Conservation (phyloP, 2,888 invertebrate species). For the Epinotia nisella region DNA sequence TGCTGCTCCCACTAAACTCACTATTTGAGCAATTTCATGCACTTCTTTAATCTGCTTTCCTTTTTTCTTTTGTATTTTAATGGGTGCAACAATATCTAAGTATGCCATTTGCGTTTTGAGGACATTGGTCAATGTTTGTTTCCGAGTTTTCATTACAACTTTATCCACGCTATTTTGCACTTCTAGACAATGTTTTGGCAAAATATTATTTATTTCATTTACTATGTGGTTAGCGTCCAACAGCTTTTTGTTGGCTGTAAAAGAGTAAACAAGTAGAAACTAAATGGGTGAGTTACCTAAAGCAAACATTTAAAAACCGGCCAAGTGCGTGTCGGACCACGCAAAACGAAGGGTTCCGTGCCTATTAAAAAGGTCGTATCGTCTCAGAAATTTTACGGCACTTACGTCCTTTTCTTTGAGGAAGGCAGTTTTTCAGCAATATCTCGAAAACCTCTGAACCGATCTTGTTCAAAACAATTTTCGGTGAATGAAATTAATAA, state of each 20-base stretch:
- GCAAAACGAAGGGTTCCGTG: too few species aligned
- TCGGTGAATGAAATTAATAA: too few species aligned
- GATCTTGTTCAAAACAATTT: too few species aligned
- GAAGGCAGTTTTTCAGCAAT: too few species aligned
- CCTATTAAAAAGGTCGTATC: too few species aligned
- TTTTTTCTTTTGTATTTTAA: constrained; percentile 49
- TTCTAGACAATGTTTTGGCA: constrained; percentile 34
- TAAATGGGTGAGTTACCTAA: neutral
- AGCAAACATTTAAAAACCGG: too few species aligned
- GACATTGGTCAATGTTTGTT: constrained; percentile 53
- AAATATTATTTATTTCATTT: constrained; percentile 20
- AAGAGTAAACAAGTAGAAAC: neutral
- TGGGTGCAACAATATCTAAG: constrained; percentile 53
- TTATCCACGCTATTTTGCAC: constrained; percentile 29
- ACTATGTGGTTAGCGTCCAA: constrained; percentile 55
- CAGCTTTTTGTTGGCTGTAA: constrained; percentile 53
- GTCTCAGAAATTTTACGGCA: too few species aligned
- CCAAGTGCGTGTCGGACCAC: too few species aligned
- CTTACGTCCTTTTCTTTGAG: too few species aligned
- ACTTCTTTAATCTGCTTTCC: constrained; percentile 46
- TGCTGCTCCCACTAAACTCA: constrained; percentile 59
- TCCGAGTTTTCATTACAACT: constrained; percentile 38
- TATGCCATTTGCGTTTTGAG: constrained; percentile 59
- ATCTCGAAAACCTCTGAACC: too few species aligned
- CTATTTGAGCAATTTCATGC: constrained; percentile 57